phyloP scores from a whole-genome alignment of 1,140 invertebrate species.

The Agrilus planipennis region DNA sequence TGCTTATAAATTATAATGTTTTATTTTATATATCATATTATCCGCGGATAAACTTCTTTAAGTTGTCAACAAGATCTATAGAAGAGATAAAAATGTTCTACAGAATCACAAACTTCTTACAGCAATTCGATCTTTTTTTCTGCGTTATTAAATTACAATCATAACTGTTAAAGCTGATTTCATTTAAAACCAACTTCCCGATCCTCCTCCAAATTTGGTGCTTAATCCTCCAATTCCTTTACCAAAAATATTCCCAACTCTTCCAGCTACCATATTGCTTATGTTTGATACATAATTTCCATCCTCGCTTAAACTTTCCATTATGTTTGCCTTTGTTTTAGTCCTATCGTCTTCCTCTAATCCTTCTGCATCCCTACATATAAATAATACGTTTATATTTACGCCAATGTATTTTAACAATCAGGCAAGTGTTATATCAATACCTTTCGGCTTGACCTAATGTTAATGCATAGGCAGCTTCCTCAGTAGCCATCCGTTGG shows the following conservation, averaged over 20 bases:
- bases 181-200: conserved; percentile 55
- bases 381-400: background rate
- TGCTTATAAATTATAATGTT: no score
- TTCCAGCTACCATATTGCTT: conserved; percentile 60
- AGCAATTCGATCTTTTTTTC: no score
- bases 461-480: conserved; percentile 83
- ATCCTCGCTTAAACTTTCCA: conserved; percentile 49
- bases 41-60: no score
- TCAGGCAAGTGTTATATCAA: conserved; percentile 1
- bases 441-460: conserved; percentile 61
- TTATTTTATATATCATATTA: no score
- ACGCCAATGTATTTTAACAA: background rate
- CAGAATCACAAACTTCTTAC: no score
- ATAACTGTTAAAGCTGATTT: conserved; percentile 1
- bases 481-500: conserved; percentile 90
- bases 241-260: conserved; percentile 70
- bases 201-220: conserved; percentile 62
- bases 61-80: no score
- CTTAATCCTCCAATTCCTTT: conserved; percentile 72
- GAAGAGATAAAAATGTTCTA: no score
- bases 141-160: no score
- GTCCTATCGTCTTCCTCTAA: conserved; percentile 52
- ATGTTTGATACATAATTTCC: conserved; percentile 53
- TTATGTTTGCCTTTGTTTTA: conserved; percentile 50
- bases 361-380: conserved; percentile 36